Conservation (phyloP, 2,797 vertebrate species). For the Synaphobranchus kaupii region DNA sequence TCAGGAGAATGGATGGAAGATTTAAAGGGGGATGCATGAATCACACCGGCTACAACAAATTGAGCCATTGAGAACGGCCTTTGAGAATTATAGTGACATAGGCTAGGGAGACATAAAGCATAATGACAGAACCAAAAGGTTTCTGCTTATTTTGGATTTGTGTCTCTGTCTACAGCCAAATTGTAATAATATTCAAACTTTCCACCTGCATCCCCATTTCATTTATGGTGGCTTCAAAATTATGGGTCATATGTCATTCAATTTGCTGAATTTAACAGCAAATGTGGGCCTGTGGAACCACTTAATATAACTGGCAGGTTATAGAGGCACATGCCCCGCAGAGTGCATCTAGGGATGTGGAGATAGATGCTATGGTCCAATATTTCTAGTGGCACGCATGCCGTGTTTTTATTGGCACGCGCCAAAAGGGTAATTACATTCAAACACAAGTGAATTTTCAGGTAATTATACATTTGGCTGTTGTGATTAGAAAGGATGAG, state of each 20-base stretch:
- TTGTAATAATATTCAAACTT: constrained; percentile 33
- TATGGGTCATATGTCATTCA: background rate
- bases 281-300: background rate
- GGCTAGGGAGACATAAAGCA: constrained; percentile 50
- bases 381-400: background rate
- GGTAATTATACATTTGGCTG: constrained; percentile 38
- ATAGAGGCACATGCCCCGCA: background rate
- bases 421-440: background rate
- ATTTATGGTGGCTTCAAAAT: background rate
- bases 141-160: constrained; percentile 61
- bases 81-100: constrained; percentile 43
- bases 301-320: background rate
- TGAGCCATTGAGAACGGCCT: constrained; percentile 51
- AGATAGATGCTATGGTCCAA: background rate
- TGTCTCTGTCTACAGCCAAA: constrained; percentile 55
- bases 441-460: background rate
- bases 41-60: constrained; percentile 51
- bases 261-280: too few relatives aligned
- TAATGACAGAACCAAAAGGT: constrained; percentile 47
- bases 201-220: background rate
- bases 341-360: background rate
- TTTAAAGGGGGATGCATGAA: constrained; percentile 45
- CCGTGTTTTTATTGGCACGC: background rate
- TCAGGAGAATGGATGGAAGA: constrained; percentile 40
- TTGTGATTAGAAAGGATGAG: constrained; percentile 44